phyloP scores from a whole-genome alignment of 2,888 invertebrate genomes.

The Agonum fuliginosum region DNA sequence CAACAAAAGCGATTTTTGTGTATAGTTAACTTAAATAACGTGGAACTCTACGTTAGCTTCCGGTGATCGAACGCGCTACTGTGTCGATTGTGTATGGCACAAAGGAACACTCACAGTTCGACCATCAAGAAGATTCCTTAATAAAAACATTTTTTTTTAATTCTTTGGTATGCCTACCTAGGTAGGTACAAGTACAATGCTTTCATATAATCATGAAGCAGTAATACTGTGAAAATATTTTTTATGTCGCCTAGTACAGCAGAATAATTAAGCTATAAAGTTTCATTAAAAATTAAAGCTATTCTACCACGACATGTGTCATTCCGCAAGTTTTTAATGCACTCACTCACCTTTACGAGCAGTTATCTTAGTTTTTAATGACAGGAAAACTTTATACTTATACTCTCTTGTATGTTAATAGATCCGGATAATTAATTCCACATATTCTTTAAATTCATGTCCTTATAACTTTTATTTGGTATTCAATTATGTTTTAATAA shows the following conservation, averaged over 20 bases:
- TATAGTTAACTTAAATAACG: too few relatives aligned
- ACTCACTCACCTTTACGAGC: conserved; percentile 16
- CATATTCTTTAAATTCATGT: conserved; percentile 27
- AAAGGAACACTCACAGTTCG: too few relatives aligned
- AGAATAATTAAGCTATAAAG: conserved; percentile 33
- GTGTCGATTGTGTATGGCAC: too few relatives aligned
- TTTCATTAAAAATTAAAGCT: conserved; percentile 22
- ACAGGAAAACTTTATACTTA: conserved; percentile 30
- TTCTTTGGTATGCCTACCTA: too few relatives aligned
- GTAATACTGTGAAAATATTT: background rate
- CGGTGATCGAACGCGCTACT: too few relatives aligned
- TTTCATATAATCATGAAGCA: background rate
- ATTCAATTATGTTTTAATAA: conserved; percentile 18
- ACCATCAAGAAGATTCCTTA: too few relatives aligned
- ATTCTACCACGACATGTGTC: conserved; percentile 9
- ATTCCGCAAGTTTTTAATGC: conserved; percentile 33
- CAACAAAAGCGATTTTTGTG: too few relatives aligned
- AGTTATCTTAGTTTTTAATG: conserved; percentile 33
- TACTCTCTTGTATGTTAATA: conserved; percentile 28
- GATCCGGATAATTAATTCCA: conserved; percentile 24
- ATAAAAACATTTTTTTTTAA: too few relatives aligned
- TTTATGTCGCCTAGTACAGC: background rate
- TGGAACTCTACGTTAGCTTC: too few relatives aligned
- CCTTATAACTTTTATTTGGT: conserved; percentile 22
- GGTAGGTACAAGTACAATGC: too few relatives aligned